phyloP scores from a whole-genome alignment of 2,797 vertebrate genomes.

The Coracias cyanogaster region DNA sequence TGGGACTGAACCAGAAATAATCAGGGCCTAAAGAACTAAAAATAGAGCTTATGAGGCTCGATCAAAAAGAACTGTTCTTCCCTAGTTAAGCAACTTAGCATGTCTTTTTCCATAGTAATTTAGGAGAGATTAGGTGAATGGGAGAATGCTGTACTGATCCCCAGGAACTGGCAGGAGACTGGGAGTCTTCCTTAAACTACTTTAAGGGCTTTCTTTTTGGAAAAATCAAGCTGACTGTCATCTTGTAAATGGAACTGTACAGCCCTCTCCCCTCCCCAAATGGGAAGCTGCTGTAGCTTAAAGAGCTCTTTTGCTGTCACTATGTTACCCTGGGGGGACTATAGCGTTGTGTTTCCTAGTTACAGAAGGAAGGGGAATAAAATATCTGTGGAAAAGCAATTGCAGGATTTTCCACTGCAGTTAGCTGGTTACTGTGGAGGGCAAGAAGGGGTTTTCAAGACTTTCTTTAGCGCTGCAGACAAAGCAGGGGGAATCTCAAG shows the following conservation, averaged over 20 bases:
- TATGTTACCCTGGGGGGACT: not conserved
- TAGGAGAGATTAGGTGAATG: not conserved
- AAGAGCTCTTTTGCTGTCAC: constrained; percentile 17
- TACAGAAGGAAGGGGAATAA: not conserved
- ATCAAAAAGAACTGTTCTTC: not conserved
- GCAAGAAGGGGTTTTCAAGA: not conserved
- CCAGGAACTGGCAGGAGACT: not conserved
- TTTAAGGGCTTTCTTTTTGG: not conserved
- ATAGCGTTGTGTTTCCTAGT: constrained; percentile 8
- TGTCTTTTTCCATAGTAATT: not conserved
- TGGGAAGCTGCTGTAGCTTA: not conserved
- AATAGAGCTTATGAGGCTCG: not conserved
- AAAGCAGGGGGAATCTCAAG: not conserved
- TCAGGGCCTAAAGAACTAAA: not conserved
- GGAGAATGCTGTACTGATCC: not conserved
- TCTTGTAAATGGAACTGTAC: not conserved
- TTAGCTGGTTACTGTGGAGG: not conserved
- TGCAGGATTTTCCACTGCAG: not conserved
- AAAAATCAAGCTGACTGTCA: not conserved
- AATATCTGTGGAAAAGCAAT: not conserved
- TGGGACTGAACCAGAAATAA: not conserved
- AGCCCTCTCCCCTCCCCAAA: not conserved
- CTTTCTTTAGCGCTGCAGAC: not conserved
- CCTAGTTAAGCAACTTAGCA: not conserved
- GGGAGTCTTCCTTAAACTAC: not conserved